phyloP scores from a whole-genome alignment of 1,140 invertebrate genomes.

The Papilio helenus region DNA sequence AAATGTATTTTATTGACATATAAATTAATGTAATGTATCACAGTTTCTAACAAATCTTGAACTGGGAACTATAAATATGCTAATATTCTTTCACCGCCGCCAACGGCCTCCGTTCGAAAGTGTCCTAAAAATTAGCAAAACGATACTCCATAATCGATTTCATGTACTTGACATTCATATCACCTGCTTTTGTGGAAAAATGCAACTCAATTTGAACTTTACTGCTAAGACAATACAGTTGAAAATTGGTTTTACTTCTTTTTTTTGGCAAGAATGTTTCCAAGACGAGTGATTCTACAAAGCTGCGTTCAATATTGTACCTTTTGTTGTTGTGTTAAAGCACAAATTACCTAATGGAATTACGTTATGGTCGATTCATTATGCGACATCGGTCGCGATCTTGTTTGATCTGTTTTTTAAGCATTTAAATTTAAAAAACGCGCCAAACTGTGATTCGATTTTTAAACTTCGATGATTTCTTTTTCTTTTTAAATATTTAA shows the following conservation, averaged over 20 bases:
- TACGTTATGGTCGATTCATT: conserved; percentile 18
- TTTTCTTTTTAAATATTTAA: conserved; percentile 17
- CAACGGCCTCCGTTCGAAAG: conserved; percentile 68
- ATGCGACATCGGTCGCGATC: conserved; percentile 30
- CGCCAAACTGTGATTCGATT: conserved; percentile 33
- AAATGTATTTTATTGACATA: neutral
- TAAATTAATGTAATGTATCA: neutral
- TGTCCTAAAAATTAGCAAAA: conserved; percentile 68
- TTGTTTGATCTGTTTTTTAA: conserved; percentile 34
- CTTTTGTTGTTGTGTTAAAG: neutral
- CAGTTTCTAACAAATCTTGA: neutral
- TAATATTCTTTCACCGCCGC: conserved; percentile 64
- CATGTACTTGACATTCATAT: conserved; percentile 77
- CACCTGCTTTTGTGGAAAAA: conserved; percentile 48
- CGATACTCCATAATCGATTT: conserved; percentile 69
- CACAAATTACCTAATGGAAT: neutral
- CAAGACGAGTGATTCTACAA: neutral
- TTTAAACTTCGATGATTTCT: conserved; percentile 34
- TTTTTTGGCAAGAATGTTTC: conserved; percentile 33
- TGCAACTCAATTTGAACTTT: conserved; percentile 46
- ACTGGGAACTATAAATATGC: conserved; percentile 46
- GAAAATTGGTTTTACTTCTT: conserved; percentile 42
- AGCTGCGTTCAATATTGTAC: conserved; percentile 26
- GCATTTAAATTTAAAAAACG: conserved; percentile 33
- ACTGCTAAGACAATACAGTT: conserved; percentile 42